Evolutionary conservation across 2,113 vertebrate species (phyloP), one percentile per base, ranked within the genome.

Genomic region (Gila orcuttii): DNA sequence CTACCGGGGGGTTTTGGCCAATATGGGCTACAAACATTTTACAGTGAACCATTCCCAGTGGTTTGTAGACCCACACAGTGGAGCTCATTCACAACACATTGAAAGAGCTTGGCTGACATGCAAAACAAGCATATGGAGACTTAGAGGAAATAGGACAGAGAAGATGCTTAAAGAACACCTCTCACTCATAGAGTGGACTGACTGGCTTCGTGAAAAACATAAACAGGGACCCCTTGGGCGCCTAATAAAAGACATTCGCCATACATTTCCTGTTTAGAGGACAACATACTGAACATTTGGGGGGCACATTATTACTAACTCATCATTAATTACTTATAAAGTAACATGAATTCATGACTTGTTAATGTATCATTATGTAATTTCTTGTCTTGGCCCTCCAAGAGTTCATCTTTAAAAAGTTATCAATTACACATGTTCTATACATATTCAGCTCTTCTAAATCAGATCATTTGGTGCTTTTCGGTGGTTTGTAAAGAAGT

Each of bases 121-220:
- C n/a, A 79, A 79, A 79, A 52, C 50, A 31, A 79, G 17, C 2
- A 23, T 79, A 28, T 79, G 76, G 76, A 31, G 47, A 78, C 52
- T 78, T 31, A 78, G 25, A 60, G 59, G 74, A 60, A 78, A 85
- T 21, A 66, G 64, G 66, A 86, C 60, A 64, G 84, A 78, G 55
- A 62, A 76, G n/a, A 59, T 78, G 55, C 42, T 85, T 6, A 78
- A 78, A 57, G 76, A 78, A 55, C 76, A 78, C n/a, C 42, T n/a
- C 57, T n/a, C 21, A 25, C 21, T 77, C 47, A 77, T 77, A 77
- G 19, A 77, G 47, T 77, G 76, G 19, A 78, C 45, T 78, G 31
- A 78, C n/a, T 78, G 76, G 76, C 76, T 78, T 78, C 47, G 76
- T 28, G 36, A 62, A 55, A 81, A 81, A 39, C 36, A 81, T 81